phyloP scores from a whole-genome alignment of 2,888 invertebrate genomes.

The Dynastes maya region DNA sequence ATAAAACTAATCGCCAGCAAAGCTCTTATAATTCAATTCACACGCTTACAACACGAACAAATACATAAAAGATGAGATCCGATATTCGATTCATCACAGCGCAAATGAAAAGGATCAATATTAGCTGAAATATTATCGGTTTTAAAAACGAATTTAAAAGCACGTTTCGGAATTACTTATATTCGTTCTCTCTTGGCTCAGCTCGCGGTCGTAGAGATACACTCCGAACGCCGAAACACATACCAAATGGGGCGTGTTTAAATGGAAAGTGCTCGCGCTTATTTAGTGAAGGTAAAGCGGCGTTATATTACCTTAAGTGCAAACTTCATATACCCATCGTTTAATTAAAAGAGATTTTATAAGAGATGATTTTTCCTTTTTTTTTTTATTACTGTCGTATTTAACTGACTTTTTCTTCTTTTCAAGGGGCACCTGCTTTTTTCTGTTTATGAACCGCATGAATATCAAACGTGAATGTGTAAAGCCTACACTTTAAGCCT shows the following conservation, averaged over 20 bases:
- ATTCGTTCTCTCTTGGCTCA: too few relatives aligned
- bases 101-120: not conserved
- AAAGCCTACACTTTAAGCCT: not conserved
- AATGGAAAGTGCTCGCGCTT: conserved; percentile 15
- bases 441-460: not conserved
- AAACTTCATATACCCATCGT: conserved; percentile 1
- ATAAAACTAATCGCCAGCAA: too few relatives aligned
- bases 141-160: conserved; percentile 6
- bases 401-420: not conserved
- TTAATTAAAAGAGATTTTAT: conserved; percentile 33
- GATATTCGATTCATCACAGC: not conserved
- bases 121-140: not conserved
- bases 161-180: too few relatives aligned
- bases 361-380: conserved; percentile 12
- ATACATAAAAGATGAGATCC: not conserved
- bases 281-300: conserved; percentile 12
- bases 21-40: not conserved
- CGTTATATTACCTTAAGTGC: conserved; percentile 18
- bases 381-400: not conserved
- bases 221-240: not conserved
- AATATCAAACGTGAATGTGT: not conserved
- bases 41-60: conserved; percentile 1
- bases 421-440: conserved; percentile 10
- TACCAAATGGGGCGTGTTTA: conserved; percentile 13
- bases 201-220: not conserved